Conservation (phyloP, 2,888 invertebrate genomes). For the Tetrapedia diversipes region DNA sequence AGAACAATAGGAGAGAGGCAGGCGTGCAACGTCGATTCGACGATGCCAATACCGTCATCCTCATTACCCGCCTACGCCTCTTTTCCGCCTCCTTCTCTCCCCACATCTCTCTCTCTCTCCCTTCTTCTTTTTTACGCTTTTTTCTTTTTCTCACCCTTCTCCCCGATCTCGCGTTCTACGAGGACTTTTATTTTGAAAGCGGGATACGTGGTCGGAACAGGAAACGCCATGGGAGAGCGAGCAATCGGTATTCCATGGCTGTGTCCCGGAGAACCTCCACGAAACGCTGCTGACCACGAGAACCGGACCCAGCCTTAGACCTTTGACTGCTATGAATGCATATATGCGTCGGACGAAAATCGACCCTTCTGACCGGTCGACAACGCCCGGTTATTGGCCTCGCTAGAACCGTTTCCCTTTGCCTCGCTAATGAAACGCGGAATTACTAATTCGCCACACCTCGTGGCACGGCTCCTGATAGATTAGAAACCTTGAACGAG, state of each 20-base stretch:
- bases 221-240: conserved; percentile 79
- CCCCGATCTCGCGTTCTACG: neutral
- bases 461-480: too few species aligned
- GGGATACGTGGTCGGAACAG: conserved; percentile 75
- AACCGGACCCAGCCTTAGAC: conserved; percentile 31
- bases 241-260: conserved; percentile 74
- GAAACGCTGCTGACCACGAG: conserved; percentile 34
- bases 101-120: neutral
- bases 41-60: conserved; percentile 66
- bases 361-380: too few species aligned
- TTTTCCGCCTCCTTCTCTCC: conserved; percentile 9
- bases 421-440: neutral
- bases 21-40: conserved; percentile 70
- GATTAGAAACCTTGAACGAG: too few species aligned
- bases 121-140: too few species aligned
- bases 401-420: neutral
- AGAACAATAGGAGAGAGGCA: conserved; percentile 70
- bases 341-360: too few species aligned
- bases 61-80: conserved; percentile 17
- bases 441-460: neutral
- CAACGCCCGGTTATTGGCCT: neutral
- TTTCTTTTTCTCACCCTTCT: neutral
- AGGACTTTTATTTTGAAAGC: conserved; percentile 67
- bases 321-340: too few species aligned
- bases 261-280: conserved; percentile 59